Base-by-base conservation (phyloP, 2,888 invertebrate species). In the Drosophila meridiana region DNA sequence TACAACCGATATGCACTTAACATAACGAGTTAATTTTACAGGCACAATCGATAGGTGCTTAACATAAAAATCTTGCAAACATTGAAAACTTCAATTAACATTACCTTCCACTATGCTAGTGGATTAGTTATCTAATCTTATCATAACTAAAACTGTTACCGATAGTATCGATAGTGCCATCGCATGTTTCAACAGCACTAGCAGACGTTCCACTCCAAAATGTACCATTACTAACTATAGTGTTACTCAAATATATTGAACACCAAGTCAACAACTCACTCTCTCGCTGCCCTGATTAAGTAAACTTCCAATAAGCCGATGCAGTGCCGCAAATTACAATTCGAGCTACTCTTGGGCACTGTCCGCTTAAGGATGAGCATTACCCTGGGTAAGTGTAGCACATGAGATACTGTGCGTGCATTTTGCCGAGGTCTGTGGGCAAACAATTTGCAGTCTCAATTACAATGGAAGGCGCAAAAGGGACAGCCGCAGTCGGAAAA, bases 401-500 rank as follows among this genome's bases (percentile, higher is more conserved):
- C 55, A 64, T 67, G 62, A 66, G 76, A 69, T 61, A 73, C n/a
- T 45, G 48, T 52, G 32, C 58, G 61, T 26, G 36, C 20, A 53
- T 26, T 26, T 61, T 64, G 50, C 11, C 61, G 20, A 20, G 55
- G 60, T 60, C 55, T 48, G 43, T 63, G 63, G 62, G 60, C 78
- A 81, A 77, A 69, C 69, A 76, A 71, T 69, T 67, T 72, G 45
- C 78, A 63, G 78, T 68, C 79, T 83, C 70, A 80, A 80, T 75
- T 75, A 83, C 80, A 69, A 74, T 82, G 79, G 47, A 14, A n/a
- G 55, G 14, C 57, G 61, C 32, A 77, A 45, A 67, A 50, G 36
- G 69, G 69, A 68, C 65, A 71, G 78, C 84, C 80, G 84, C 82
- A 80, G 78, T 69, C 62, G 77, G 69, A 78, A 82, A 82, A 78